phyloP scores from a whole-genome alignment of 1,140 invertebrate genomes.

The Drusus annulatus region DNA sequence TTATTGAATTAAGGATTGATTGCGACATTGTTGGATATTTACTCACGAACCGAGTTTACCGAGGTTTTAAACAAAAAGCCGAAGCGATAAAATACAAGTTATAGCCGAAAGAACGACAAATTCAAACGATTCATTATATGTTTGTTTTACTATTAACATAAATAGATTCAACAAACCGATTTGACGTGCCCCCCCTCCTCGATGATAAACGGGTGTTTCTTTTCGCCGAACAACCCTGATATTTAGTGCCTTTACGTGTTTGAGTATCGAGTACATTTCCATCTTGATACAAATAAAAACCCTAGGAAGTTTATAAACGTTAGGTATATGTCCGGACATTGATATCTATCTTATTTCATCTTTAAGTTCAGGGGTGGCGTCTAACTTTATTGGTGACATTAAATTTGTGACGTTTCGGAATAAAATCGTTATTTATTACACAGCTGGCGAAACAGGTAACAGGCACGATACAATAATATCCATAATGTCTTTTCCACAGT shows the following conservation, averaged over 20 bases:
- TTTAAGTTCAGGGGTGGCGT: constrained; percentile 19
- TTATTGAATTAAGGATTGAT: too few species aligned
- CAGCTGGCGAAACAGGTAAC: constrained; percentile 32
- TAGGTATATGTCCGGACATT: constrained; percentile 33
- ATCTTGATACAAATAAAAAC: constrained; percentile 34
- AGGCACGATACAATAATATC: constrained; percentile 40
- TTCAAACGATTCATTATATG: constrained; percentile 26
- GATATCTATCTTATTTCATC: constrained; percentile 38
- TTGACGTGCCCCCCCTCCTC: constrained; percentile 2
- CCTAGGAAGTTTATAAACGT: constrained; percentile 33
- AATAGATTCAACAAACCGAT: constrained; percentile 37
- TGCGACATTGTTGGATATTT: too few species aligned
- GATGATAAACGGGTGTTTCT: constrained; percentile 36
- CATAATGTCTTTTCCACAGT: constrained; percentile 30
- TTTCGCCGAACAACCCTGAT: constrained; percentile 9
- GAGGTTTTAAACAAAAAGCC: background rate
- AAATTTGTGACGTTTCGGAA: constrained; percentile 45
- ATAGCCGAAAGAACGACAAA: constrained; percentile 3
- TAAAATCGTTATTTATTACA: constrained; percentile 48
- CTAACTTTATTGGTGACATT: constrained; percentile 46
- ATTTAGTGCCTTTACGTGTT: constrained; percentile 42
- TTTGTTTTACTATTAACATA: constrained; percentile 33
- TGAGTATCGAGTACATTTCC: constrained; percentile 30
- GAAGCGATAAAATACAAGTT: constrained; percentile 12
- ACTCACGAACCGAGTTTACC: too few species aligned